Base-by-base conservation (phyloP, 2,888 invertebrate species). In the Eubasilissa splendida region DNA sequence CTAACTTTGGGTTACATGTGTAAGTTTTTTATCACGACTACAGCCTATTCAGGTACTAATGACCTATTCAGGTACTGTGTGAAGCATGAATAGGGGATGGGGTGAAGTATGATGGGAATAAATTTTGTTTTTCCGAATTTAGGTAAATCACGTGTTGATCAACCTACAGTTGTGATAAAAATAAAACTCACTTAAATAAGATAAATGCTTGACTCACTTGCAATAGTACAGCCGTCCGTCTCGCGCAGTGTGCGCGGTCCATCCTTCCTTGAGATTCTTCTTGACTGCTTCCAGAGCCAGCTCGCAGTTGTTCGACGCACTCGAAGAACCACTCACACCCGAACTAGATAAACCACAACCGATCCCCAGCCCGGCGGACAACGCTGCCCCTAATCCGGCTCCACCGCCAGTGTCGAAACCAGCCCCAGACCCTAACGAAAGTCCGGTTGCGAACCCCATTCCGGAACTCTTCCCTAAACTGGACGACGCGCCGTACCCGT, bases 161-260 rank as follows among this genome's bases (percentile, higher is more conserved):
- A 22, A 22, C 0, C 22, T 22, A 22, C 22, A 22, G 22, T 22
- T 1, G 22, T 22, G 22, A 22, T 22, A 22, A 22, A 22, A 22
- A 22, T 22, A 22, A 22, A 22, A 22, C 22, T 22, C 22, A 22
- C 22, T 22, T 22, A 22, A 22, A 22, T 22, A 22, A 22, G 22
- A 22, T 22, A 42, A 42, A 5, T 5, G 42, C 42, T 1, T 1
- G 1, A 92, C 96, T 94, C 89, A 97, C 97, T 97, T 96, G 95
- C 96, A 96, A 91, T 96, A 97, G 89, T 96, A 97, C 82, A 95
- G 93, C 85, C 96, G 92, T 83, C 96, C 96, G 87, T 95, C 95
- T 85, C 93, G 93, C 86, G 93, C 94, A 82, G 93, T 91, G 87
- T 95, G 95, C n/a, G 93, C 94, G 14, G 94, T 95, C 95, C 95